These are phyloP conservation scores for Diglossa brunneiventris DNA, from an alignment of 2,113 vertebrate species.

Conservation along the genomic window DNA sequence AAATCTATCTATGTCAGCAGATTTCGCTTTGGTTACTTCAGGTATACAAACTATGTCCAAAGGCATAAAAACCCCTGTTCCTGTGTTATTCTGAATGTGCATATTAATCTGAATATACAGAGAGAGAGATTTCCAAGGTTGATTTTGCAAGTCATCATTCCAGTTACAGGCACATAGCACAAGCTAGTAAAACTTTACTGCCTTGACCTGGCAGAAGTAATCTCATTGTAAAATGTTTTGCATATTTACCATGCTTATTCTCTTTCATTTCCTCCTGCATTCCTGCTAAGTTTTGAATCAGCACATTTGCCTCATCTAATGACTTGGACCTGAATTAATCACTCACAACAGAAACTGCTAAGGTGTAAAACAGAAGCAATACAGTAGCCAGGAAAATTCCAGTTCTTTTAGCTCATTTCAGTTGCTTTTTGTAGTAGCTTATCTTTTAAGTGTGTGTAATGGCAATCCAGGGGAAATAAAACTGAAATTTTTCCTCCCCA, in stretches of 20 bases:
- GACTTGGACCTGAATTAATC: not conserved
- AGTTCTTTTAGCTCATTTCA: not conserved
- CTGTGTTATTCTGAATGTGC: not conserved
- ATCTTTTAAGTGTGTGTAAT: not conserved
- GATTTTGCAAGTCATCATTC: not conserved
- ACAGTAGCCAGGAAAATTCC: not conserved
- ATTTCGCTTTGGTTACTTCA: not conserved
- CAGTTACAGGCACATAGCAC: not conserved
- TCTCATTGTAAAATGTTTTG: not conserved
- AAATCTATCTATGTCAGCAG: not conserved
- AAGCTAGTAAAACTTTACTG: not conserved
- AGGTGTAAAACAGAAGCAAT: conserved; percentile 13
- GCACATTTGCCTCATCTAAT: not conserved
- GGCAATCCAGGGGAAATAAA: not conserved
- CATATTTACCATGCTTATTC: not conserved
- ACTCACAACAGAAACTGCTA: not conserved
- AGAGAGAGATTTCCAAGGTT: not conserved
- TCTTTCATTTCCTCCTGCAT: not conserved
- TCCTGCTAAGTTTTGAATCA: not conserved
- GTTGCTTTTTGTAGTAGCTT: not conserved
- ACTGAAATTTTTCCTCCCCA: not conserved
- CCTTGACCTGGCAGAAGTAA: not conserved
- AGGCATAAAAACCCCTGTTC: not conserved
- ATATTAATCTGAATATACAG: not conserved
- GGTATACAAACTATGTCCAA: not conserved